Percentiles rank a stretch among this genome's conserved stretches.
Conservation (phyloP, 1,140 invertebrate genomes). For the Papilio xuthus region DNA sequence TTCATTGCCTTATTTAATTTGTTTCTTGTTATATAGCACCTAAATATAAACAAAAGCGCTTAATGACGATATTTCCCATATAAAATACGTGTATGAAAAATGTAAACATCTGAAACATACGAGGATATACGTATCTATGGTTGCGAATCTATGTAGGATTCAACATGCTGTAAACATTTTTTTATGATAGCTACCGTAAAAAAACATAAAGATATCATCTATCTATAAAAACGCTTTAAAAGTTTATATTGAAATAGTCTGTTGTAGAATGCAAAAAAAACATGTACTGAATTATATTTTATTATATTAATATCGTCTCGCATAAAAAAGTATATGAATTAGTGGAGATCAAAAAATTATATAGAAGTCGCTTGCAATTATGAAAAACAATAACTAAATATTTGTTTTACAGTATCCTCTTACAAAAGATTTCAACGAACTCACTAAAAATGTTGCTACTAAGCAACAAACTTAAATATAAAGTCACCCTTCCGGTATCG, state of each 20-base stretch:
- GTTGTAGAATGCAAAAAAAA: too few relatives aligned
- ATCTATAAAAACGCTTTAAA: too few relatives aligned
- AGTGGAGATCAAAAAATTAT: background rate
- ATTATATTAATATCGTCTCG: too few relatives aligned
- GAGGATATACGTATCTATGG: too few relatives aligned
- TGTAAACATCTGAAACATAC: background rate
- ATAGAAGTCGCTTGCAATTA: background rate
- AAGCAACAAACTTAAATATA: background rate
- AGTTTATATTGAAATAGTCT: too few relatives aligned
- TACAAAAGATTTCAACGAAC: constrained; percentile 56
- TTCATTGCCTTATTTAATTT: constrained; percentile 67
- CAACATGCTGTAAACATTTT: too few relatives aligned
- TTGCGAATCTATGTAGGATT: background rate
- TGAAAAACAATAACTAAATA: background rate
- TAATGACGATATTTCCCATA: constrained; percentile 6
- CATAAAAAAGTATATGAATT: too few relatives aligned
- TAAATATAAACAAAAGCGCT: constrained; percentile 27
- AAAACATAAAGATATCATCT: too few relatives aligned
- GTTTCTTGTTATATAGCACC: constrained; percentile 30
- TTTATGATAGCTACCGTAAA: too few relatives aligned
- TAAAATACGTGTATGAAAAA: background rate
- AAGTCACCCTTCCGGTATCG: constrained; percentile 22
- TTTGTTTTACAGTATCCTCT: background rate
- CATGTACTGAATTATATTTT: too few relatives aligned
- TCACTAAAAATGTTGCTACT: background rate